Evolutionary conservation across 1,140 invertebrate genomes (phyloP).

Genomic region (Eubasilissa regina): DNA sequence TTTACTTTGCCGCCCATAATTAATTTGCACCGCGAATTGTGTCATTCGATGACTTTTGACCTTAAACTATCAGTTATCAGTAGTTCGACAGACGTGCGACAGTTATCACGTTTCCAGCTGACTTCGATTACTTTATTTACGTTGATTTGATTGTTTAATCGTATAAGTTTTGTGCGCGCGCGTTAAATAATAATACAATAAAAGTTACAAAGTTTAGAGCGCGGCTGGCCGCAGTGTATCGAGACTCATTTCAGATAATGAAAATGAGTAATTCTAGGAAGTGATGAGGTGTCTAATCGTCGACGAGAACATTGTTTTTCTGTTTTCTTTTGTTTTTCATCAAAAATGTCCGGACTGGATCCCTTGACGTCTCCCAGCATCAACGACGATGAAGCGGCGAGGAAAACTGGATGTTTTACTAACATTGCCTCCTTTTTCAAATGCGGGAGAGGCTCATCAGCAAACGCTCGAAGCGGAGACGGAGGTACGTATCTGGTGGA

Average conservation of each 20-base stretch:
- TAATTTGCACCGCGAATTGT: too few relatives aligned
- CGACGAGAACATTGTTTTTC: neutral
- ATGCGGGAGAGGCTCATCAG: neutral
- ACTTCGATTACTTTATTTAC: neutral
- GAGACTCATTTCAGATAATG: too few relatives aligned
- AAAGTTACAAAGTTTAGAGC: too few relatives aligned
- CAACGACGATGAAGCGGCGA: conserved; percentile 41
- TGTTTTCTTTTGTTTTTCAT: neutral
- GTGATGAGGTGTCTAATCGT: neutral
- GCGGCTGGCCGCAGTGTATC: too few relatives aligned
- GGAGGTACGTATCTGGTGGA: conserved; percentile 7
- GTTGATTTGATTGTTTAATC: neutral
- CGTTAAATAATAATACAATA: neutral
- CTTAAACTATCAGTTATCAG: too few relatives aligned
- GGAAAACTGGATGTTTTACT: conserved; percentile 12
- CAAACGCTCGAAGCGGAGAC: neutral
- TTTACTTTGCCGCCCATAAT: too few relatives aligned
- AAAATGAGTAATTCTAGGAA: conserved; percentile 24
- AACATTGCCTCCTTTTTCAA: conserved; percentile 31
- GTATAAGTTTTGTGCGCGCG: neutral
- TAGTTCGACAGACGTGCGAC: neutral
- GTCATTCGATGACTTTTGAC: too few relatives aligned
- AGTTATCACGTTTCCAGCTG: neutral
- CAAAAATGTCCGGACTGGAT: conserved; percentile 49
- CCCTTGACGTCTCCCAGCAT: conserved; percentile 48